phyloP scores from a whole-genome alignment of 1,140 invertebrate genomes.

The Hylaeus volcanicus region DNA sequence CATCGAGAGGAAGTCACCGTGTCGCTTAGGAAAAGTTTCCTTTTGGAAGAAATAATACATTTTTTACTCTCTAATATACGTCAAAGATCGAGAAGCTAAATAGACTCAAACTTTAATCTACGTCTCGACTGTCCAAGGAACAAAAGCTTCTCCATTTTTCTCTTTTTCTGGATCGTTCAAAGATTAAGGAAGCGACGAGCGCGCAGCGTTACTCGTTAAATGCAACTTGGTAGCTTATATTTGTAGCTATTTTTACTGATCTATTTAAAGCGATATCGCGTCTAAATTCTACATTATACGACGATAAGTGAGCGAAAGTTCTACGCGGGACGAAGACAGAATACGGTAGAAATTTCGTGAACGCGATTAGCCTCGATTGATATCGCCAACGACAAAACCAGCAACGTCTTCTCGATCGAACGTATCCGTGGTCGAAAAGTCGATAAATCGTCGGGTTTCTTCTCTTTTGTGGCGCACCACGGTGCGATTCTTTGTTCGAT shows the following conservation, averaged over 20 bases:
- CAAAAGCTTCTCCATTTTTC: too few relatives aligned
- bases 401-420: not conserved
- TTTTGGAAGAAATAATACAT: too few relatives aligned
- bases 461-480: conserved; percentile 45
- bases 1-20: not conserved
- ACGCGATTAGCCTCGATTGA: not conserved
- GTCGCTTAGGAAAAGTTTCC: too few relatives aligned
- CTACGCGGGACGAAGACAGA: too few relatives aligned
- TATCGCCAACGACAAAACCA: not conserved
- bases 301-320: not conserved
- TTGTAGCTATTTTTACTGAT: conserved; percentile 57
- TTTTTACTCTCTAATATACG: too few relatives aligned
- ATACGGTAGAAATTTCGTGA: not conserved
- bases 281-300: conserved; percentile 5
- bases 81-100: too few relatives aligned
- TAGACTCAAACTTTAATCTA: too few relatives aligned
- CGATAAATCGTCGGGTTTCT: conserved; percentile 57
- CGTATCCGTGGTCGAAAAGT: conserved; percentile 47
- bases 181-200: not conserved
- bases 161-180: not conserved
- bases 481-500: conserved; percentile 59
- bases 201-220: not conserved
- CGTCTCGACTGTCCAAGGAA: too few relatives aligned
- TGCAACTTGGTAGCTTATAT: conserved; percentile 61
- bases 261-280: conserved; percentile 6